Evolutionary conservation across 2,888 invertebrate genomes (phyloP).

Genomic region (Himalopsyche anomala): DNA sequence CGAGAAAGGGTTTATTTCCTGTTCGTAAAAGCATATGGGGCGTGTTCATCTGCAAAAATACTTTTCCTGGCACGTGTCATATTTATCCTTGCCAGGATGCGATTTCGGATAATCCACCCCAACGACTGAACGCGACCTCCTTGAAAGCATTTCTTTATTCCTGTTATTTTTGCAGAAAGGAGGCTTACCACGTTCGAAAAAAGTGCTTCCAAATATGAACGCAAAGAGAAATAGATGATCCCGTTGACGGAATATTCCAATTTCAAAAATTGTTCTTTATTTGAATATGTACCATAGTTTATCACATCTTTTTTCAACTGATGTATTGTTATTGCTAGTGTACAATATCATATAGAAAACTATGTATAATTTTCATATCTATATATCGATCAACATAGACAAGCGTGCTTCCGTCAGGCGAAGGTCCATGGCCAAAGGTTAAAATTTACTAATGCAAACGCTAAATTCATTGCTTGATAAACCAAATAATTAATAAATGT

Average conservation of each 20-base stretch:
- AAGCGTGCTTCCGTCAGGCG: too few relatives aligned
- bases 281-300: neutral
- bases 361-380: too few relatives aligned
- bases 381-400: too few relatives aligned
- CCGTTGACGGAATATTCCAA: neutral
- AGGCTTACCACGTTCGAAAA: neutral
- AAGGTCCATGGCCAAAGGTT: too few relatives aligned
- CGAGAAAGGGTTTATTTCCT: neutral
- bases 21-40: neutral
- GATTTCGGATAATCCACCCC: conserved; percentile 41
- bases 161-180: neutral
- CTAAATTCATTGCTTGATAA: too few relatives aligned
- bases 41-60: conserved; percentile 22
- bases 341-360: too few relatives aligned
- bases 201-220: neutral
- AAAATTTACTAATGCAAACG: too few relatives aligned
- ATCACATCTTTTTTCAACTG: too few relatives aligned
- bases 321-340: too few relatives aligned
- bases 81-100: conserved; percentile 22
- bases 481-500: too few relatives aligned
- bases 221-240: neutral
- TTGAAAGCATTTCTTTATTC: neutral
- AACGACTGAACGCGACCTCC: conserved; percentile 31
- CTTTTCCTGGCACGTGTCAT: conserved; percentile 31
- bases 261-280: neutral